Conservation (phyloP, 2,888 invertebrate species). For the Epirrita christyi region DNA sequence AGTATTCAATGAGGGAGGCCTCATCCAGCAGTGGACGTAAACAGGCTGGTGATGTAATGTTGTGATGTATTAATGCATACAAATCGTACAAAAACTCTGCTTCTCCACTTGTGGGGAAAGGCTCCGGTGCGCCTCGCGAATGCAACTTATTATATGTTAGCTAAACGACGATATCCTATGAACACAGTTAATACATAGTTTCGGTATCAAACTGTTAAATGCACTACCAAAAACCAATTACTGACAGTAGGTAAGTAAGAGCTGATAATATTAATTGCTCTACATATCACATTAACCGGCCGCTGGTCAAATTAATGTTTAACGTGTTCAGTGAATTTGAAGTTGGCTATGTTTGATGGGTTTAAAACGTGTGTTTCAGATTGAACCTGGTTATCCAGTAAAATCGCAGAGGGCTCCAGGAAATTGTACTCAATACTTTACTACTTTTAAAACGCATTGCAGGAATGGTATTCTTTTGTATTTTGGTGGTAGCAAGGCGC, state of each 20-base stretch:
- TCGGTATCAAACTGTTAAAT: slow-evolving; percentile 2
- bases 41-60: too few relatives aligned
- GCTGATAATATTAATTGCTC: slow-evolving; percentile 4
- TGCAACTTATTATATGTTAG: too few relatives aligned
- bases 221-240: slow-evolving; percentile 3
- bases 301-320: neutral
- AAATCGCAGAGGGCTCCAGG: neutral
- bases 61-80: too few relatives aligned
- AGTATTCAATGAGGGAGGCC: too few relatives aligned
- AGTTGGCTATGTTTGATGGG: neutral
- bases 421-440: neutral
- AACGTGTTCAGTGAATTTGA: slow-evolving; percentile 8
- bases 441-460: too few relatives aligned
- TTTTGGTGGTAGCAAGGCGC: neutral
- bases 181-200: neutral
- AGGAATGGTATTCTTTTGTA: too few relatives aligned
- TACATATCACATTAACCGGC: slow-evolving; percentile 13
- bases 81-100: too few relatives aligned
- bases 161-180: too few relatives aligned
- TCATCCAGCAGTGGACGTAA: too few relatives aligned
- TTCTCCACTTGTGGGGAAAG: too few relatives aligned
- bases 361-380: too few relatives aligned
- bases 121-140: too few relatives aligned
- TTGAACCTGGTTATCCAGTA: neutral
- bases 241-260: neutral